Base-by-base conservation (phyloP, 2,888 invertebrate species). In the Drosophila ustulata region DNA sequence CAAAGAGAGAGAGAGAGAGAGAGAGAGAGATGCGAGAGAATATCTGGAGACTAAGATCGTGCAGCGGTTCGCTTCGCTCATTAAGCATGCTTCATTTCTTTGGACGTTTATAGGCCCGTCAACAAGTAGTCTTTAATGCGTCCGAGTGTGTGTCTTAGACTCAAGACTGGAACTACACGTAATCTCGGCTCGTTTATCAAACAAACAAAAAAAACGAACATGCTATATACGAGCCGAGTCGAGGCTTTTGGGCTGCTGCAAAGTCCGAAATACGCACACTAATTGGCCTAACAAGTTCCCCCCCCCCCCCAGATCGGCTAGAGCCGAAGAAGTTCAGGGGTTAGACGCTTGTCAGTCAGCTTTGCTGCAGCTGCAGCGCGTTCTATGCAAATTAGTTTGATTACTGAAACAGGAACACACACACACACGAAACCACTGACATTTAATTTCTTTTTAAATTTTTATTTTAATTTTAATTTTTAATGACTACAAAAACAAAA, bases 21-120 rank as follows among this genome's bases (percentile, higher is more conserved):
- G 34, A 13, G 32, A 47, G 37, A 34, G 51, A 30, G 43, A 49
- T 18, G n/a, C 3, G 8, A 9, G 28, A 50, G 45, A 30, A 18
- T 70, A 68, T 78, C 65, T 78, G 5, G 9, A 39, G 46, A 59
- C 13, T 66, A 34, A 50, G 56, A 76, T 78, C 65, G 69, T 75
- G 75, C 68, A 46, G 58, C 53, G 69, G 52, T 69, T 67, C 53
- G 69, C 71, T 71, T 68, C 79, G 71, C 71, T 85, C 76, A 82
- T 78, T 79, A 85, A 85, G 82, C 82, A 85, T 75, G 86, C 73
- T 84, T 82, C 71, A 88, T 85, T 88, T 85, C 76, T 72, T 51
- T 71, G 67, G 71, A 82, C 82, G 70, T 85, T 82, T 82, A 82
- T 85, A 79, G 74, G 66, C 69, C 62, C 86, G 73, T 85, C 88